Evolutionary conservation across 2,888 invertebrate genomes (phyloP).

Genomic region (Mimachlamys varia): DNA sequence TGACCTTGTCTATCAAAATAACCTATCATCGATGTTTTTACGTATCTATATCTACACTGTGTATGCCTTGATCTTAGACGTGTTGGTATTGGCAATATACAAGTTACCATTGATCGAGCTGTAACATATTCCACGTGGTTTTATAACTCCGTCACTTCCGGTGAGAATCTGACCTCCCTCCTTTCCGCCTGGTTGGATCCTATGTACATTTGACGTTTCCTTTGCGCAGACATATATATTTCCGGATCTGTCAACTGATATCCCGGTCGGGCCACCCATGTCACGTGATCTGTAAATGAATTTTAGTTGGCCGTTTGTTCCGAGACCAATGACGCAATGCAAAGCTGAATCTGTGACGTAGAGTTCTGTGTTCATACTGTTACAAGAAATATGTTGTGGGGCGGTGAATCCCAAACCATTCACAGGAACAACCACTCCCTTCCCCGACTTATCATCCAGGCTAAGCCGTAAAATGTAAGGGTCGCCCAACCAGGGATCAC

Average conservation of each 20-base stretch:
- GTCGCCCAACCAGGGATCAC: constrained; percentile 31
- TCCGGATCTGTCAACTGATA: constrained; percentile 40
- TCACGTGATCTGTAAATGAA: constrained; percentile 36
- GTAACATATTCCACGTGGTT: constrained; percentile 40
- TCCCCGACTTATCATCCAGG: constrained; percentile 36
- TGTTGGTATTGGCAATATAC: not conserved
- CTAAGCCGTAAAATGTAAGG: constrained; percentile 20
- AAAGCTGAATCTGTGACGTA: constrained; percentile 40
- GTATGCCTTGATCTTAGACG: constrained; percentile 1
- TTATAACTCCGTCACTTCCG: not conserved
- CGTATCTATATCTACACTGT: not conserved
- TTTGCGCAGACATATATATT: constrained; percentile 47
- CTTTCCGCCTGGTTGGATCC: constrained; percentile 19
- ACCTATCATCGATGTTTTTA: too few species aligned
- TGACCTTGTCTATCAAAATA: too few species aligned
- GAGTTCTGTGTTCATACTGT: not conserved
- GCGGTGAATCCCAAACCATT: constrained; percentile 37
- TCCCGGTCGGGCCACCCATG: constrained; percentile 39
- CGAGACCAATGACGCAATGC: constrained; percentile 28
- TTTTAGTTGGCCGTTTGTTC: constrained; percentile 31
- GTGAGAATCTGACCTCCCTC: constrained; percentile 11
- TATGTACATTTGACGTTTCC: constrained; percentile 31
- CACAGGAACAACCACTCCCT: not conserved
- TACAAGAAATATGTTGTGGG: constrained; percentile 41
- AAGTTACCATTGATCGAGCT: not conserved